A percentile compares a stretch with the other conserved stretches of the same genome.
phyloP scores from a whole-genome alignment of 2,888 invertebrate species.

The Hypena proboscidalis region DNA sequence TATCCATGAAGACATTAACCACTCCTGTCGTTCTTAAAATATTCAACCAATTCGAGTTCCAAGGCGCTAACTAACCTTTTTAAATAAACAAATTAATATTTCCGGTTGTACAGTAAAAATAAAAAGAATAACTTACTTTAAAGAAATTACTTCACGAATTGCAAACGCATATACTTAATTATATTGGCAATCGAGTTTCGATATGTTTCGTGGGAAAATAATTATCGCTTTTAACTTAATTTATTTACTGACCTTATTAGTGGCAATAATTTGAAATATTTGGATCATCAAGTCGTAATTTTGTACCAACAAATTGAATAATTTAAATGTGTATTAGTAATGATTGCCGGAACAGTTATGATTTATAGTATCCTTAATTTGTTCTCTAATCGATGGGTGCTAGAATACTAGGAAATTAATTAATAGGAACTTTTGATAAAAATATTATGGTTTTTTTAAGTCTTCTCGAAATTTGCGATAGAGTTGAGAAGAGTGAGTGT shows the following conservation, averaged over 20 bases:
- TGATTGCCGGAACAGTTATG: not conserved
- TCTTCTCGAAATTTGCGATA: too few species aligned
- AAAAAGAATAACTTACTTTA: not conserved
- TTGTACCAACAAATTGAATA: constrained; percentile 5
- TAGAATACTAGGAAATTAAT: not conserved
- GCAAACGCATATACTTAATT: too few species aligned
- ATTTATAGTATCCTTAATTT: constrained; percentile 2
- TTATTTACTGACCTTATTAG: too few species aligned
- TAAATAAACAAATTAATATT: constrained; percentile 2
- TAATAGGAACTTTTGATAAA: not conserved
- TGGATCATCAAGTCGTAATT: constrained; percentile 4
- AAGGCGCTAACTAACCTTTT: not conserved
- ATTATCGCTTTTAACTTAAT: too few species aligned
- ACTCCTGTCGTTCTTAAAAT: not conserved
- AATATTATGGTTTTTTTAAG: too few species aligned
- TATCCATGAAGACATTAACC: not conserved
- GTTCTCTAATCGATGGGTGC: not conserved
- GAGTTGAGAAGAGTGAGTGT: too few species aligned
- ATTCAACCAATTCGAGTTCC: constrained; percentile 1
- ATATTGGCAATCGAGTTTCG: constrained; percentile 1
- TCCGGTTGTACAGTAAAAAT: constrained; percentile 1
- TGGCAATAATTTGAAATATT: too few species aligned
- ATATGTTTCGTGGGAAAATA: constrained; percentile 10
- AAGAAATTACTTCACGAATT: not conserved
- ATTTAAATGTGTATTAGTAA: not conserved